Conservation (phyloP, 2,888 invertebrate species). For the Tetragonisca angustula region DNA sequence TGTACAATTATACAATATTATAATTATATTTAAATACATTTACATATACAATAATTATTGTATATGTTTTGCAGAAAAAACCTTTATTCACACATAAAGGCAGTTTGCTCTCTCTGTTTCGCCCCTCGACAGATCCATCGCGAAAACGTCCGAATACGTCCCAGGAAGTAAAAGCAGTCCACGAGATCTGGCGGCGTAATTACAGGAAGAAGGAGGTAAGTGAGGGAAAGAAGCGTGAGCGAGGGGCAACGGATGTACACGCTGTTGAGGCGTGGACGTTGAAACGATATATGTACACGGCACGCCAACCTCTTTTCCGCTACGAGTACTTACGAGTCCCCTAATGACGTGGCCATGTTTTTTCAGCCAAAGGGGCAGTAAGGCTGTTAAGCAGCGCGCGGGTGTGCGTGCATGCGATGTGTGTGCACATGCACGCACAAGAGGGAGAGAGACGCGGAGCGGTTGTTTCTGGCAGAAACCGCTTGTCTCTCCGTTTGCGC, state of each 20-base stretch:
- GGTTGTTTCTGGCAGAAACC: conserved; percentile 30
- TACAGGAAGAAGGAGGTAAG: not conserved
- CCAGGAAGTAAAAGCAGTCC: not conserved
- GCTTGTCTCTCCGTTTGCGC: conserved; percentile 7
- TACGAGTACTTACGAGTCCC: conserved; percentile 1
- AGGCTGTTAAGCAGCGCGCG: not conserved
- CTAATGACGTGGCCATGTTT: conserved; percentile 32
- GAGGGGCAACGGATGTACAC: not conserved
- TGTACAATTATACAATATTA: too few relatives aligned
- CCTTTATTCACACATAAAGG: too few relatives aligned
- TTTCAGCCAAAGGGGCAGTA: conserved; percentile 8
- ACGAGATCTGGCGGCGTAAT: conserved; percentile 29
- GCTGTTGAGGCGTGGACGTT: not conserved
- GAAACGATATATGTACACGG: not conserved
- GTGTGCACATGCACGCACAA: not conserved
- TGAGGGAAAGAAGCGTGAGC: not conserved
- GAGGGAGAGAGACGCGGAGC: not conserved
- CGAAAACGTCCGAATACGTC: too few relatives aligned
- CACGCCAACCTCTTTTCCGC: not conserved
- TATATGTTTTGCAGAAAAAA: too few relatives aligned
- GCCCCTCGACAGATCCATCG: not conserved
- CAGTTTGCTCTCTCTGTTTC: not conserved
- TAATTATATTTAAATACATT: not conserved
- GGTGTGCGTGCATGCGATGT: not conserved
- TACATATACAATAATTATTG: not conserved